Percentiles rank a stretch among this genome's conserved stretches.
phyloP scores from a whole-genome alignment of 1,140 invertebrate species.

The Hycleus phaleratus region DNA sequence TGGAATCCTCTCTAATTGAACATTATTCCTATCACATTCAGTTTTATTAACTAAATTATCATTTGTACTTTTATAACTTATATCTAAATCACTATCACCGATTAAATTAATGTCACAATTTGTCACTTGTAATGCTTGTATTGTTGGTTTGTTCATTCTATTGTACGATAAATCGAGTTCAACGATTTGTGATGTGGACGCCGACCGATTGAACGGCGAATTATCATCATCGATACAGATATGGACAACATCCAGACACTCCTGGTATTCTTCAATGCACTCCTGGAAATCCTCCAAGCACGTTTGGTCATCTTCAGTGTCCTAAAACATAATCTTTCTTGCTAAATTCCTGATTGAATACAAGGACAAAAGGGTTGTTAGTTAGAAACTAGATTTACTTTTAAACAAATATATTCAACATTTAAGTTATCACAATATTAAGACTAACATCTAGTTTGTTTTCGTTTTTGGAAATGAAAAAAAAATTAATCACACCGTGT shows the following conservation, averaged over 20 bases:
- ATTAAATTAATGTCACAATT: constrained; percentile 13
- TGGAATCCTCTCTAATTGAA: not conserved
- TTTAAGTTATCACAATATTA: not conserved
- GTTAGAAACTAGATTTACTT: not conserved
- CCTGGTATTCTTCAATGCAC: constrained; percentile 54
- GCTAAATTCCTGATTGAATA: not conserved
- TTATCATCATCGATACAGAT: constrained; percentile 46
- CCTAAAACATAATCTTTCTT: constrained; percentile 22
- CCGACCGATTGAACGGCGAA: constrained; percentile 27
- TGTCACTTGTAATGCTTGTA: not conserved
- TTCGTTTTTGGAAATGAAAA: not conserved
- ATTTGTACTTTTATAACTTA: constrained; percentile 33
- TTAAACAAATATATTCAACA: not conserved
- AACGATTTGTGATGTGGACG: constrained; percentile 28
- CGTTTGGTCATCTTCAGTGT: constrained; percentile 49
- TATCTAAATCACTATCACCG: constrained; percentile 31
- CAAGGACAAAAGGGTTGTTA: not conserved
- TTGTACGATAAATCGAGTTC: constrained; percentile 16
- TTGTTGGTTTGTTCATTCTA: no score
- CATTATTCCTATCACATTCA: constrained; percentile 10
- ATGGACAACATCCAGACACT: constrained; percentile 50
- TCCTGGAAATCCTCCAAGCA: constrained; percentile 54
- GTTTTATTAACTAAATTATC: constrained; percentile 16
- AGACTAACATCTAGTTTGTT: not conserved
- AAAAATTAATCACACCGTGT: not conserved